A percentile compares a stretch with the other conserved stretches of the same genome.
Conservation (phyloP, 2,797 vertebrate species). For the Dicrostonyx torquatus region DNA sequence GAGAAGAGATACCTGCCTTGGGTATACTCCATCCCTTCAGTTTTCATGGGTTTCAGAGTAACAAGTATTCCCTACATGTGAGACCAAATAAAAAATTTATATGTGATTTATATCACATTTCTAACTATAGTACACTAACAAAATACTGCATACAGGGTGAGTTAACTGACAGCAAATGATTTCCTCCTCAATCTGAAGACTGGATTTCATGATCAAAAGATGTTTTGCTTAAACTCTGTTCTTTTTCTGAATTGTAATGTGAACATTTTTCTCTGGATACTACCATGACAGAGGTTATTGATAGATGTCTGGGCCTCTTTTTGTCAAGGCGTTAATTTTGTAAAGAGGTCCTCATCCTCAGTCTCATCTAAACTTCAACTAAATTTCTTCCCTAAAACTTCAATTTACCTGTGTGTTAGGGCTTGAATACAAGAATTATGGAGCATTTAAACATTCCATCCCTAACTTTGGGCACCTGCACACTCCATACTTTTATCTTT, state of each 20-base stretch:
- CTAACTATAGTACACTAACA: background rate
- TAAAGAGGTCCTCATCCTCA: background rate
- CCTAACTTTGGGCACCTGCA: rapidly evolving
- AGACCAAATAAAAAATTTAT: background rate
- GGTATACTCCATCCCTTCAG: background rate
- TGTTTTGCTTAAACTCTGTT: background rate
- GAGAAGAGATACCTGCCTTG: background rate
- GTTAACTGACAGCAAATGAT: background rate
- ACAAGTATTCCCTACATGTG: background rate
- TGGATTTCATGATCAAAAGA: background rate
- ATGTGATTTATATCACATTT: background rate
- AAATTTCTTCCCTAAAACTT: background rate
- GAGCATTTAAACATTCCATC: background rate
- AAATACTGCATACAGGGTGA: background rate
- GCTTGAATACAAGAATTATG: background rate
- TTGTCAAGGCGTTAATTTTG: background rate
- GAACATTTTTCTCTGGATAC: background rate
- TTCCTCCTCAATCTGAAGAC: background rate
- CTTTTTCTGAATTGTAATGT: background rate
- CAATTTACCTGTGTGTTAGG: no score
- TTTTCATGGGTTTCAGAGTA: background rate
- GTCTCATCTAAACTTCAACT: background rate
- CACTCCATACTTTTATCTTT: background rate
- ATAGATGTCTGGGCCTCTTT: background rate
- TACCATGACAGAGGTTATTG: rapidly evolving